phyloP scores from a whole-genome alignment of 2,113 vertebrate species.

The Pelusios castaneus region DNA sequence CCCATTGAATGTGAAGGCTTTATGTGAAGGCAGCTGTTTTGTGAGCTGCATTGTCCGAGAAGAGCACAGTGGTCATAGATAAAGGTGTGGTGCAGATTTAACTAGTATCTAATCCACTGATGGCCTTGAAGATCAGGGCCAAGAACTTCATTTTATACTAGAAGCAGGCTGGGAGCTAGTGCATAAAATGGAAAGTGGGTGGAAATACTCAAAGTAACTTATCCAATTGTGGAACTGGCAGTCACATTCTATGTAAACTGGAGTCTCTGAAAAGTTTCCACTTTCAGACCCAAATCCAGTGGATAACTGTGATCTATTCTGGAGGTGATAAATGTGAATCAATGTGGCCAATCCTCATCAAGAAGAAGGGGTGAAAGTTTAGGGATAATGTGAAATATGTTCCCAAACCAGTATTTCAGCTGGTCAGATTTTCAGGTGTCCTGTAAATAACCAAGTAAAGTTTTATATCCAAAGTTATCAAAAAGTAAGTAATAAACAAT shows the following conservation, averaged over 20 bases:
- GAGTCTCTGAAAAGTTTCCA: background rate
- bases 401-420: background rate
- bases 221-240: background rate
- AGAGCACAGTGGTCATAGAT: fast-evolving
- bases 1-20: background rate
- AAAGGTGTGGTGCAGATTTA: fast-evolving
- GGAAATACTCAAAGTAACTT: background rate
- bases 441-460: background rate
- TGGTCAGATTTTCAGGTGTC: background rate
- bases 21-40: fast-evolving
- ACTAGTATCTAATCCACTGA: background rate
- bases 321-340: background rate
- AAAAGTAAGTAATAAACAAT: background rate
- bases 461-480: background rate
- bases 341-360: background rate
- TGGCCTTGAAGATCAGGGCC: background rate
- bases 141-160: background rate
- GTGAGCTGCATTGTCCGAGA: background rate
- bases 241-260: background rate
- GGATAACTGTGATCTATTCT: background rate
- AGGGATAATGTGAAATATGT: background rate
- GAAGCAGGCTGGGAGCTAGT: background rate
- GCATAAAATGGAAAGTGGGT: background rate
- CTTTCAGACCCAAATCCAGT: background rate
- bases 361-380: background rate